Percentiles rank a stretch among this genome's conserved stretches.
Conservation (phyloP, 2,113 vertebrate species). For the Otolemur garnettii region DNA sequence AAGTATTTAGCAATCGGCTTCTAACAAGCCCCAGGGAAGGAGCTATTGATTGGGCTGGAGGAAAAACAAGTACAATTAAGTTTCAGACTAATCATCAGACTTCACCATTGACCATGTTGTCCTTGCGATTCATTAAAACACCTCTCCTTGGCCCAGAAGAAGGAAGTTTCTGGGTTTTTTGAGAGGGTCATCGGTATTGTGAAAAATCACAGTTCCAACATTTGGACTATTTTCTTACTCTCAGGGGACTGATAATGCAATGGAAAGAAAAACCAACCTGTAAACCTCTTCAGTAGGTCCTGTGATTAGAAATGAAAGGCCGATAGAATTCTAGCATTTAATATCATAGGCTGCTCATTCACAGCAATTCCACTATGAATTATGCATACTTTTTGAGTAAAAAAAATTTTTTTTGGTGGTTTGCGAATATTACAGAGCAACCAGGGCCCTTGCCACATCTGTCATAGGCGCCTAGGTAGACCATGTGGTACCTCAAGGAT, state of each 20-base stretch:
- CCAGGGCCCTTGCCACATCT: neutral
- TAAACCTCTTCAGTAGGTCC: neutral
- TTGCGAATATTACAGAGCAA: neutral
- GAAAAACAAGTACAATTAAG: slow-evolving; percentile 71
- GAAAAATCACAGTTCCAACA: neutral
- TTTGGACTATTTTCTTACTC: slow-evolving; percentile 37
- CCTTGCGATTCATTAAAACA: slow-evolving; percentile 37
- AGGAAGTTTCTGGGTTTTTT: slow-evolving; percentile 13
- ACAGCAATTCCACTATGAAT: neutral
- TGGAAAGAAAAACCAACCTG: neutral
- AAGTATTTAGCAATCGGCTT: slow-evolving; percentile 60
- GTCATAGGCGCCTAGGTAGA: neutral
- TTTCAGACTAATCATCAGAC: slow-evolving; percentile 66
- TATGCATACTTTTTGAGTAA: neutral
- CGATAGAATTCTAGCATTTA: slow-evolving; percentile 11
- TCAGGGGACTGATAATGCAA: neutral
- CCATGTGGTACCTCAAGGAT: neutral
- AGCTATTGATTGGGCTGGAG: slow-evolving; percentile 65
- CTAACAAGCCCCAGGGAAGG: slow-evolving; percentile 70
- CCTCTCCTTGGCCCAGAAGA: slow-evolving; percentile 40
- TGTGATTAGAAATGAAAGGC: slow-evolving; percentile 49
- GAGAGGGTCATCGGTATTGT: neutral
- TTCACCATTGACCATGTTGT: neutral
- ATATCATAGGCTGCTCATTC: neutral
- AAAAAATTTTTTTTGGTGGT: neutral